phyloP scores from a whole-genome alignment of 2,888 invertebrate species.

The Sphinx pinastri region DNA sequence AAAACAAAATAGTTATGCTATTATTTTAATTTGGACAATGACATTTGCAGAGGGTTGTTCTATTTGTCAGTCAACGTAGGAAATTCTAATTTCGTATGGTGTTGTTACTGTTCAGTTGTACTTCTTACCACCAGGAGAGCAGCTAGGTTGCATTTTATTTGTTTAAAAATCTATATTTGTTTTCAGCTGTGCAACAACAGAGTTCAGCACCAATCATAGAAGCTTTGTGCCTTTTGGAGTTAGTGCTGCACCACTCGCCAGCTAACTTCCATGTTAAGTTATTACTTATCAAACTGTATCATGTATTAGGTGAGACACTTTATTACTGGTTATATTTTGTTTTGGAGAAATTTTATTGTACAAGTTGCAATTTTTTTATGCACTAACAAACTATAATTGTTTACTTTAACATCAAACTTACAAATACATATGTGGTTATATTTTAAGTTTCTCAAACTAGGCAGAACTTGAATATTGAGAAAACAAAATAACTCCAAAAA shows the following conservation, averaged over 20 bases:
- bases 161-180: background rate
- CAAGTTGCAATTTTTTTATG: background rate
- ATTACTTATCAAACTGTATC: slow-evolving; percentile 91
- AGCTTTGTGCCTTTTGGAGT: slow-evolving; percentile 88
- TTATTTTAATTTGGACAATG: too few relatives aligned
- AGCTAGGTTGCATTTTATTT: background rate
- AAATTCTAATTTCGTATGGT: background rate
- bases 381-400: background rate
- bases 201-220: slow-evolving; percentile 84
- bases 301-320: slow-evolving; percentile 84
- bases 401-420: background rate
- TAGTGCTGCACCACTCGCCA: slow-evolving; percentile 89
- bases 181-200: slow-evolving; percentile 76
- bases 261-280: slow-evolving; percentile 96
- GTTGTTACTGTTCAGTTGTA: background rate
- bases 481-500: too few relatives aligned
- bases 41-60: background rate
- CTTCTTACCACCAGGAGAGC: too few relatives aligned
- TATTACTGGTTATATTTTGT: background rate
- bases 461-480: too few relatives aligned
- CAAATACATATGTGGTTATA: too few relatives aligned
- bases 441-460: too few relatives aligned
- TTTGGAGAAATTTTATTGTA: background rate
- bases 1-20: too few relatives aligned
- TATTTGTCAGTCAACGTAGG: too few relatives aligned